Percentiles rank a stretch among this genome's conserved stretches.
phyloP scores from a whole-genome alignment of 2,113 vertebrate genomes.

The Dermatemys mawii region DNA sequence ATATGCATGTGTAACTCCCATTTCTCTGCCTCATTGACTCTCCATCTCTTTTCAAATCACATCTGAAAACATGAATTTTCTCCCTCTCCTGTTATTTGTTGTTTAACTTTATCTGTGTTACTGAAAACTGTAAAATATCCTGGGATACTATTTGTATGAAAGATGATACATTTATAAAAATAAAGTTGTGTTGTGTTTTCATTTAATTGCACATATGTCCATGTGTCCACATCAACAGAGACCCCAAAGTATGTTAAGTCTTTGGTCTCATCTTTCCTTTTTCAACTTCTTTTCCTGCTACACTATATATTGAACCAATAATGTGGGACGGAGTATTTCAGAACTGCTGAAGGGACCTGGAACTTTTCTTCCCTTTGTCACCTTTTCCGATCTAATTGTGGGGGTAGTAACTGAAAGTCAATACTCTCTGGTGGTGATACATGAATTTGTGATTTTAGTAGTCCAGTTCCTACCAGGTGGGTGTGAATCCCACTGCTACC shows the following conservation, averaged over 20 bases:
- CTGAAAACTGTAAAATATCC: neutral
- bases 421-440: neutral
- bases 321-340: neutral
- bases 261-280: neutral
- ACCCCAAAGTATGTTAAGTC: neutral
- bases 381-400: neutral
- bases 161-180: neutral
- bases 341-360: neutral
- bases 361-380: neutral
- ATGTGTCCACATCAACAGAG: neutral
- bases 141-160: neutral
- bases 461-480: neutral
- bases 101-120: conserved; percentile 8
- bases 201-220: neutral
- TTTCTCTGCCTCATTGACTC: neutral
- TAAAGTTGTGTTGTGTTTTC: neutral
- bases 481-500: neutral
- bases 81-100: conserved; percentile 22
- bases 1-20: neutral
- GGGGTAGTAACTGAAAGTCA: neutral
- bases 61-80: neutral
- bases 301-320: neutral
- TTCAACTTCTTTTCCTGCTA: neutral
- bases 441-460: neutral
- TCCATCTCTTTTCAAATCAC: neutral